Base-by-base conservation (phyloP, 2,113 vertebrate species). In the Cettia cetti region DNA sequence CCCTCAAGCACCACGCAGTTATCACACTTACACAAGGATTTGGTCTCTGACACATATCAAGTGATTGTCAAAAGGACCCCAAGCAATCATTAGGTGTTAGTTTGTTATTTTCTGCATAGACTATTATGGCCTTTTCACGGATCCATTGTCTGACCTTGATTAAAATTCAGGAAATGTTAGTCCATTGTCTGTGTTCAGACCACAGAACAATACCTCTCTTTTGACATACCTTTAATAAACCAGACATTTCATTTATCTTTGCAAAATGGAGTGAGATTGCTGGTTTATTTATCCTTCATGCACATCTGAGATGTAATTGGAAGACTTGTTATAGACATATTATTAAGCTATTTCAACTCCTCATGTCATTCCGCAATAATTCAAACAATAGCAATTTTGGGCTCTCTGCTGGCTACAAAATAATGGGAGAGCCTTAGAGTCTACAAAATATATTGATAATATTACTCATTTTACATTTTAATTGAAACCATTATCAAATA, bases 381-480 rank as follows among this genome's bases (percentile, higher is more conserved):
- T 88, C 64, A 84, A 63, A 81, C 9, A 22, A 66, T 19, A 87
- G 33, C 20, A 88, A 82, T 89, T 96, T 91, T 89, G 70, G 89
- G 49, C 14, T 82, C 33, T 63, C 21, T 37, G 12, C 24, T 77
- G 42, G 31, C 54, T 91, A 82, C 53, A 66, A 79, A 92, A 76
- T 65, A 84, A 50, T 52, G 79, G 11, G 21, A 90, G 23, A 75
- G 35, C 27, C 52, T 82, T 44, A 49, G 45, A 53, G 42, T 56
- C 60, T 72, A 77, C 37, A 82, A 92, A 92, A 74, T 31, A 52
- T 78, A 65, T 61, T 75, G 64, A 75, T 44, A 69, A 5, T n/a
- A 75, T 80, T 86, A 80, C n/a, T 82, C 18, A 57, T 92, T 93
- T 82, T 90, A 77, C 8, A n/a, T 90, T 92, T 97, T 96, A 95